A percentile compares a stretch with the other conserved stretches of the same genome.
Conservation (phyloP, 2,888 invertebrate genomes). For the Caenorhabditis sp. region DNA sequence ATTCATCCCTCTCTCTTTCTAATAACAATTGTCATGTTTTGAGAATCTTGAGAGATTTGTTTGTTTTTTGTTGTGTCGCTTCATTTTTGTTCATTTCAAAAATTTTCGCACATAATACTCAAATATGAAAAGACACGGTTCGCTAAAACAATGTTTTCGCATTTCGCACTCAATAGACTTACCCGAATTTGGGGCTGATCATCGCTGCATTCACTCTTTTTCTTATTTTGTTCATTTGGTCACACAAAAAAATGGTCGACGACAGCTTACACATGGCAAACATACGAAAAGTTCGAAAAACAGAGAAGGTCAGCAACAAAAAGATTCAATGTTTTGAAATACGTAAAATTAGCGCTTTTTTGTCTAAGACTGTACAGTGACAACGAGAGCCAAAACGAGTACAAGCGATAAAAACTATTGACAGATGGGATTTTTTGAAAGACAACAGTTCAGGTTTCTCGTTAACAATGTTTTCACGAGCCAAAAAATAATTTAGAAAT, state of each 20-base stretch:
- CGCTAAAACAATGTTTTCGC: no score
- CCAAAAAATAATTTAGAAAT: background rate
- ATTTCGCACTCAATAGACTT: no score
- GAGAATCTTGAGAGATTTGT: background rate
- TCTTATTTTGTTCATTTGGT: background rate
- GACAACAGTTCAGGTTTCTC: no score
- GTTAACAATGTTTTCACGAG: no score
- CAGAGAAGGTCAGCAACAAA: no score
- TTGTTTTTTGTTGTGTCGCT: background rate
- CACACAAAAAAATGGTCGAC: background rate
- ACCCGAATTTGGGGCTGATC: no score
- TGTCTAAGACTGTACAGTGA: background rate
- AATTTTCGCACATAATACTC: background rate
- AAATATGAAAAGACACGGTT: background rate
- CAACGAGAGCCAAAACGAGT: background rate
- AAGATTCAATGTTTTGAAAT: background rate
- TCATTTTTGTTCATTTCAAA: background rate
- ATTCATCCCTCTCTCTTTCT: background rate
- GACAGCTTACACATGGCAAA: background rate
- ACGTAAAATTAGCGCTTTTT: background rate
- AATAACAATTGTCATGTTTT: background rate
- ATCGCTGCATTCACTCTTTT: no score
- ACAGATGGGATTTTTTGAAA: background rate
- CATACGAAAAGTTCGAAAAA: background rate
- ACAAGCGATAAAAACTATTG: background rate